Conservation (phyloP, 2,797 vertebrate species). For the Smutsia gigantea region DNA sequence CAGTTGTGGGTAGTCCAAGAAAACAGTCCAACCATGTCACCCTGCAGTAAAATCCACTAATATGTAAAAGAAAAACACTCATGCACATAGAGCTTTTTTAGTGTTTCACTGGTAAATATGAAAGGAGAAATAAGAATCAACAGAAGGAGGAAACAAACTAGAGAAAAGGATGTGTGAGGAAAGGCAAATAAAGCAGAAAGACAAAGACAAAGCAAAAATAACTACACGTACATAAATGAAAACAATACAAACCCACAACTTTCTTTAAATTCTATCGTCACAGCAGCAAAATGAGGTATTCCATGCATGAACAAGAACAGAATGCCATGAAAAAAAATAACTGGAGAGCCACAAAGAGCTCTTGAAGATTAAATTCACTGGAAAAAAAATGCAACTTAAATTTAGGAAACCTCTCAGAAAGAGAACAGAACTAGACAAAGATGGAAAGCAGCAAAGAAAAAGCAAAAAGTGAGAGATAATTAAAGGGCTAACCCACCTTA, state of each 20-base stretch:
- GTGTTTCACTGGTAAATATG: neutral
- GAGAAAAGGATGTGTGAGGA: neutral
- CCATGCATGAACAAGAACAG: neutral
- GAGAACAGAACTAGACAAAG: conserved; percentile 47
- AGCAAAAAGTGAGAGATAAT: conserved; percentile 29
- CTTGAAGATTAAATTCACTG: conserved; percentile 62
- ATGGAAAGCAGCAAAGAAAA: conserved; percentile 4
- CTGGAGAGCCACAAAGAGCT: conserved; percentile 17
- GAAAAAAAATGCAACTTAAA: conserved; percentile 53
- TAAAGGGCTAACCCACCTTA: neutral
- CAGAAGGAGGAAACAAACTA: neutral
- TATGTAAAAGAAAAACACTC: neutral
- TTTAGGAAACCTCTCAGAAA: conserved; percentile 56
- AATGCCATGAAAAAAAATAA: conserved; percentile 31
- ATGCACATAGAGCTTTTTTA: neutral
- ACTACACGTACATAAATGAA: neutral
- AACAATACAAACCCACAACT: neutral
- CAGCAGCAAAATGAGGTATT: conserved; percentile 16
- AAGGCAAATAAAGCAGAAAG: neutral
- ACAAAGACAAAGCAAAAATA: neutral
- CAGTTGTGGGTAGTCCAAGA: neutral
- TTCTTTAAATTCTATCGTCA: neutral
- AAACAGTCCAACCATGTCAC: neutral
- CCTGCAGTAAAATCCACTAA: neutral
- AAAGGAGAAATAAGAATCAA: neutral